A percentile compares a stretch with the other conserved stretches of the same genome.
These are phyloP conservation scores for Lonchura striata DNA, from an alignment of 2,113 vertebrate genomes.

Conservation along the genomic window DNA sequence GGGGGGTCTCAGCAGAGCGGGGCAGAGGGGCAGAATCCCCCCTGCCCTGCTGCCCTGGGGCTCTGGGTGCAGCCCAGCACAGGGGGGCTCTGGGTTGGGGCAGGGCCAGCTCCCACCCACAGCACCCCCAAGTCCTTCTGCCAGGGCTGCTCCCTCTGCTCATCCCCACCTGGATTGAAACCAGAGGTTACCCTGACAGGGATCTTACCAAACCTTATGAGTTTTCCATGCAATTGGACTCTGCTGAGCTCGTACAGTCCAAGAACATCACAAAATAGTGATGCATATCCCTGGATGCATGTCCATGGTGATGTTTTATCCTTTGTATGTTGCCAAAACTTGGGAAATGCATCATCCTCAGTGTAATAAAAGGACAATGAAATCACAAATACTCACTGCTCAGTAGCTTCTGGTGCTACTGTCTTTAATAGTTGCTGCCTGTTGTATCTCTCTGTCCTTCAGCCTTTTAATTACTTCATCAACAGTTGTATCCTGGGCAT, in stretches of 20 bases:
- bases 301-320: not conserved
- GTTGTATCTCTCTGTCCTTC: conserved; percentile 20
- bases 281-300: not conserved
- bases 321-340: not conserved
- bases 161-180: not conserved
- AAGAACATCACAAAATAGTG: not conserved
- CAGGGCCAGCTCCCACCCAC: not conserved
- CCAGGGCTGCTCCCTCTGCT: not conserved
- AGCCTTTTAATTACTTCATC: conserved; percentile 60
- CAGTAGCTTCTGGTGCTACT: not conserved
- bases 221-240: not conserved
- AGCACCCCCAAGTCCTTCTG: not conserved
- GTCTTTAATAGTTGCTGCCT: conserved; percentile 37
- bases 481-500: conserved; percentile 10
- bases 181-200: not conserved
- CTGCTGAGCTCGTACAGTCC: not conserved
- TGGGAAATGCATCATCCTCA: not conserved
- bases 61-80: not conserved
- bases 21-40: not conserved
- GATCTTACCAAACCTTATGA: not conserved
- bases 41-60: not conserved
- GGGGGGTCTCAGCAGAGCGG: not conserved
- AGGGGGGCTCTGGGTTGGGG: not conserved
- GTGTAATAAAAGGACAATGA: not conserved
- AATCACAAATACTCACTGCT: not conserved